These are phyloP conservation scores for Lepidonotus clava DNA, from an alignment of 2,888 invertebrate genomes.

Conservation along the genomic window DNA sequence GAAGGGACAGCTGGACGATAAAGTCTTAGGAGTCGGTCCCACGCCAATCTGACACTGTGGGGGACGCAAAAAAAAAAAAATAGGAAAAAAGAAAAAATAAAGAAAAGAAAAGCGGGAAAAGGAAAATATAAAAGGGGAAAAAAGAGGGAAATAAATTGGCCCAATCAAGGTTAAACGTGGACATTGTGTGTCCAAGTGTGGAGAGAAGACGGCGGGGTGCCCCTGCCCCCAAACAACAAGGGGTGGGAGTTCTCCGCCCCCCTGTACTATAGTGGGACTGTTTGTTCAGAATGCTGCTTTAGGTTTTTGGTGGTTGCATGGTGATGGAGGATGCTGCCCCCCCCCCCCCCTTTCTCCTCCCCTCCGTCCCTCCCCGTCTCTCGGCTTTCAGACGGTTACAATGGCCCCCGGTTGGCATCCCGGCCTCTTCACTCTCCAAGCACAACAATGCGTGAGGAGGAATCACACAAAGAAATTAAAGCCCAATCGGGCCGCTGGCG, in stretches of 20 bases:
- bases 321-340: background rate
- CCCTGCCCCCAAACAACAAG: no score
- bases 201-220: no score
- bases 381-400: slow-evolving; percentile 11
- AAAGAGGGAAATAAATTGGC: slow-evolving; percentile 29
- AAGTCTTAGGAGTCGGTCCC: background rate
- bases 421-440: background rate
- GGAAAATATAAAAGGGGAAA: no score
- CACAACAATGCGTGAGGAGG: slow-evolving; percentile 35
- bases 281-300: no score
- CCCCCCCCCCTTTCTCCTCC: background rate
- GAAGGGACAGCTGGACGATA: background rate
- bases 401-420: background rate
- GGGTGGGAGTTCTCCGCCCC: no score
- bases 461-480: slow-evolving; percentile 52
- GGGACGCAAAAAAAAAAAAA: background rate
- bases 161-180: background rate
- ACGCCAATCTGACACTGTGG: background rate
- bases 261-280: no score
- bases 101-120: no score
- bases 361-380: background rate
- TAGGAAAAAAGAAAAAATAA: no score
- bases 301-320: background rate
- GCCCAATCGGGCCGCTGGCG: slow-evolving; percentile 35
- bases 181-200: background rate